Evolutionary conservation across 1,140 invertebrate species (phyloP).

Genomic region (Brachionus rotundiformis): DNA sequence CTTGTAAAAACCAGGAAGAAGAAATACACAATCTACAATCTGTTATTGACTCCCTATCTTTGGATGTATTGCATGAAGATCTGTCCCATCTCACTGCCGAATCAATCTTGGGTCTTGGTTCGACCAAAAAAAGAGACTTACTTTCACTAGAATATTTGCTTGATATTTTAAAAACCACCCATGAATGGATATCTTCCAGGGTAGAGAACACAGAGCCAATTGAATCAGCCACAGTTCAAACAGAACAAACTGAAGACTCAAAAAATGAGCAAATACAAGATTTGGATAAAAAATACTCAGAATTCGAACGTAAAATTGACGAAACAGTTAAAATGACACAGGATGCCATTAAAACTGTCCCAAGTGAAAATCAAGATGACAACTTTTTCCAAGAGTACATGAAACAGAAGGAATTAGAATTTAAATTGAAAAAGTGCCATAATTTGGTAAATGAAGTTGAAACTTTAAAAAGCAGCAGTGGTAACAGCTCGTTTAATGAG

Average conservation of each 20-base stretch:
- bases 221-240: background rate
- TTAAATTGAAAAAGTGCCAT: background rate
- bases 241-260: background rate
- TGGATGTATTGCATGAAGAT: conserved; percentile 61
- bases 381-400: conserved; percentile 29
- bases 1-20: conserved; percentile 56
- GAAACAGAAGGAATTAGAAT: conserved; percentile 26
- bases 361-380: conserved; percentile 8
- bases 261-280: background rate
- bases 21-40: conserved; percentile 62
- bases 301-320: background rate
- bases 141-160: conserved; percentile 59
- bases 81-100: conserved; percentile 61
- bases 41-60: conserved; percentile 60
- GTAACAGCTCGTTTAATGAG: conserved; percentile 5
- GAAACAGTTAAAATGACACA: conserved; percentile 31
- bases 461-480: conserved; percentile 32
- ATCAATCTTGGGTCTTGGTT: conserved; percentile 54
- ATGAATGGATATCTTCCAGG: conserved; percentile 34
- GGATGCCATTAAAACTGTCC: background rate
- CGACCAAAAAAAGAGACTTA: conserved; percentile 55
- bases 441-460: conserved; percentile 6
- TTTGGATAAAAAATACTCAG: conserved; percentile 6
- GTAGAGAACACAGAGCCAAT: background rate
- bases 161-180: conserved; percentile 59